phyloP scores from a whole-genome alignment of 2,888 invertebrate species.

The Lobophora halterata region DNA sequence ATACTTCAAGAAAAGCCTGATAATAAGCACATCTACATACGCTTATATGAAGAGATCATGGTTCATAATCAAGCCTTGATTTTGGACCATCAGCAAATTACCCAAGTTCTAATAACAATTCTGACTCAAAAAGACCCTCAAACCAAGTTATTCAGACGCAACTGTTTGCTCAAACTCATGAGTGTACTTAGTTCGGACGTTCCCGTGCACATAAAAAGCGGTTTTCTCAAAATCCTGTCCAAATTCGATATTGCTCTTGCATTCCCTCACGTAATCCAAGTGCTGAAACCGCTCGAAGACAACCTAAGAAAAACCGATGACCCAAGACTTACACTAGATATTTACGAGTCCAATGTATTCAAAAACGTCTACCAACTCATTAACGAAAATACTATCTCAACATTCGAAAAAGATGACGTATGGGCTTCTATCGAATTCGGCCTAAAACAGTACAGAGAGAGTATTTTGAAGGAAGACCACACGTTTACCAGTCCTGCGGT shows the following conservation, averaged over 20 bases:
- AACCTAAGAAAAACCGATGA: conserved; percentile 37
- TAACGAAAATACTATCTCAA: conserved; percentile 69
- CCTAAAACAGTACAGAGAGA: conserved; percentile 76
- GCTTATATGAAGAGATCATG: conserved; percentile 71
- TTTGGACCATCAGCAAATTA: conserved; percentile 84
- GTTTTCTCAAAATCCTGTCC: conserved; percentile 66
- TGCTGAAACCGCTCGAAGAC: conserved; percentile 48
- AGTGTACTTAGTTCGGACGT: conserved; percentile 55
- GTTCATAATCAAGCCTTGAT: conserved; percentile 80
- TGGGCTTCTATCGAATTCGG: conserved; percentile 81
- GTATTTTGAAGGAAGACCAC: conserved; percentile 58
- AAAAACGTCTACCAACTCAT: conserved; percentile 79
- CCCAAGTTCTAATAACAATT: conserved; percentile 82
- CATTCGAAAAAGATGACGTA: conserved; percentile 63
- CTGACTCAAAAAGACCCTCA: conserved; percentile 78
- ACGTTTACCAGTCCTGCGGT: conserved; percentile 63
- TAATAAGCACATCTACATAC: conserved; percentile 59
- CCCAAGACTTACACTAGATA: conserved; percentile 56
- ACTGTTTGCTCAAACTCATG: conserved; percentile 59
- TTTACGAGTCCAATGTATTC: conserved; percentile 77
- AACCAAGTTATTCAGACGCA: conserved; percentile 58
- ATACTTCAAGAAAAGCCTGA: conserved; percentile 52
- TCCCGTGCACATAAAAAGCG: conserved; percentile 70
- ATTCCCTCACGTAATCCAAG: conserved; percentile 57
- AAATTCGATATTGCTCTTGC: conserved; percentile 69